These are phyloP conservation scores for Caligus rogercresseyi DNA, from an alignment of 1,140 invertebrate genomes.

Conservation along the genomic window DNA sequence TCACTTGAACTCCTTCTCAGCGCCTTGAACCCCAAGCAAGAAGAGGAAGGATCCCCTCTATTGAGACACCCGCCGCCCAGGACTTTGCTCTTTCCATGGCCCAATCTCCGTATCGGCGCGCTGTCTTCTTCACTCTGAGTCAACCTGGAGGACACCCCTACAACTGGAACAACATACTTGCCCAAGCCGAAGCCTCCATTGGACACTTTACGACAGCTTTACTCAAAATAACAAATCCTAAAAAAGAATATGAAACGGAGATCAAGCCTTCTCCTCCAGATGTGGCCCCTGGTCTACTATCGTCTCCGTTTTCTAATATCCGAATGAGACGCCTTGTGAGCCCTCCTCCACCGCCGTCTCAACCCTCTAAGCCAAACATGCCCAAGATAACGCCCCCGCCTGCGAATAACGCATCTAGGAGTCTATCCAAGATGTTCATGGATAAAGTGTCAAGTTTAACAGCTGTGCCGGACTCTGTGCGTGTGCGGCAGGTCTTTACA, in stretches of 20 bases:
- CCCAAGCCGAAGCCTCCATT: slow-evolving; percentile 39
- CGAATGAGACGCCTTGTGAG: not conserved
- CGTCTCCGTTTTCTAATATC: not conserved
- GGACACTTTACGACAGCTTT: slow-evolving; percentile 42
- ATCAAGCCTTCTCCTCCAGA: not conserved
- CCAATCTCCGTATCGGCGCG: slow-evolving; percentile 36
- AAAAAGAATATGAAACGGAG: too few relatives aligned
- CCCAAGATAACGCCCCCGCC: not conserved
- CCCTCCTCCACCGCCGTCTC: not conserved
- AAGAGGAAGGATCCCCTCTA: slow-evolving; percentile 29
- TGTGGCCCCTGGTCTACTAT: not conserved
- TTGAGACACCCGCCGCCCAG: slow-evolving; percentile 36
- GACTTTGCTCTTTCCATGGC: slow-evolving; percentile 29
- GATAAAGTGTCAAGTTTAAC: slow-evolving; percentile 24
- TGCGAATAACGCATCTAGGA: not conserved
- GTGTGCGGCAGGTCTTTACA: slow-evolving; percentile 40
- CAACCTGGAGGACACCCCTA: slow-evolving; percentile 56
- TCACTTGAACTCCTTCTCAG: slow-evolving; percentile 31
- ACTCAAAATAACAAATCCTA: slow-evolving; percentile 3
- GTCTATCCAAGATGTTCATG: slow-evolving; percentile 6
- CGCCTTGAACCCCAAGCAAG: slow-evolving; percentile 10
- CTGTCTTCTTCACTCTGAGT: slow-evolving; percentile 46
- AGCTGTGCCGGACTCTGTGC: slow-evolving; percentile 32
- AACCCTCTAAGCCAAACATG: not conserved
- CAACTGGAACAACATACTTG: slow-evolving; percentile 51